Evolutionary conservation across 2,113 vertebrate species (phyloP).

Genomic region (Ursus arctos): DNA sequence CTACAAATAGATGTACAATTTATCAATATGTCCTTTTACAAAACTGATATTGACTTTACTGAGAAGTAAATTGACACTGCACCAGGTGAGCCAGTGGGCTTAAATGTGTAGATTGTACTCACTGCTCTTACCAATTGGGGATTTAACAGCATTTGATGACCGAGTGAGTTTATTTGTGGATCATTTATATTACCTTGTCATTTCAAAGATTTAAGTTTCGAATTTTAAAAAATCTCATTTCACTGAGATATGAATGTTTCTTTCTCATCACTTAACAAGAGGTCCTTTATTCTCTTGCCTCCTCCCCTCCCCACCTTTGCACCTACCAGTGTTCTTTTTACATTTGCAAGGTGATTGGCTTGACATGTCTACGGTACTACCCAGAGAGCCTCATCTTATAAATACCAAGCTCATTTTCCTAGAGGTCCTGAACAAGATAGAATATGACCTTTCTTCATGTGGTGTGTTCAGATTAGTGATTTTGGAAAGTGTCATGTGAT

Average conservation of each 20-base stretch:
- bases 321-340: background rate
- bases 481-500: background rate
- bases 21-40: background rate
- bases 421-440: background rate
- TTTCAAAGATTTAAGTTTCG: slow-evolving; percentile 13
- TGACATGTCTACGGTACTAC: background rate
- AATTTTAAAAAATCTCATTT: background rate
- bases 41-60: background rate
- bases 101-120: background rate
- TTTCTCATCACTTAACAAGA: background rate
- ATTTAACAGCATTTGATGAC: background rate
- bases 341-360: background rate
- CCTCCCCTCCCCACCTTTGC: background rate
- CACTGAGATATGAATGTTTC: background rate
- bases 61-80: background rate
- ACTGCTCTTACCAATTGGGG: background rate
- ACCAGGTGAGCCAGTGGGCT: background rate
- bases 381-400: background rate
- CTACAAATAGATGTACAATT: background rate
- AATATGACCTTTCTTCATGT: background rate
- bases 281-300: background rate
- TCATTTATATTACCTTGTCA: background rate
- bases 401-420: background rate
- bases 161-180: background rate
- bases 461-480: background rate